These are phyloP conservation scores for Arnoldichthys spilopterus DNA, from an alignment of 2,797 vertebrate genomes.

Conservation along the genomic window DNA sequence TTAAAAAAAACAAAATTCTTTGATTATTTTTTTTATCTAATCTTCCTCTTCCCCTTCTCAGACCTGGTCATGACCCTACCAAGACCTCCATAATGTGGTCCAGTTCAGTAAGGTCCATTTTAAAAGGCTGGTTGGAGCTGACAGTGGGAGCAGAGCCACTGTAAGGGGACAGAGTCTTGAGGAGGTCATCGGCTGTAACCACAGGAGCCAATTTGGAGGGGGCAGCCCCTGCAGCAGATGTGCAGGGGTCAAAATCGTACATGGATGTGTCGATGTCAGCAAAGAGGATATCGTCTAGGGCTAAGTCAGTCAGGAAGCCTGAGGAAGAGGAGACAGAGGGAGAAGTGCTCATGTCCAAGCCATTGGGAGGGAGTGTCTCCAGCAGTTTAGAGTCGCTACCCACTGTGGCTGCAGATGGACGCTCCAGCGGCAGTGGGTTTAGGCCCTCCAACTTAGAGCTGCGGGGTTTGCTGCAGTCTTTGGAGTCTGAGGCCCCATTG, in stretches of 20 bases:
- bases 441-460: conserved; percentile 79
- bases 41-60: conserved; percentile 5
- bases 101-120: conserved; percentile 98
- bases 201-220: conserved; percentile 89
- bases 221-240: conserved; percentile 76
- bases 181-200: conserved; percentile 92
- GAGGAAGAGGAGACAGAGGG: conserved; percentile 85
- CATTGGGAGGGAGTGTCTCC: conserved; percentile 82
- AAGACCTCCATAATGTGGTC: conserved; percentile 99
- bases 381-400: conserved; percentile 80
- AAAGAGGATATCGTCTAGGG: conserved; percentile 96
- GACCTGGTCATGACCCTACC: conserved; percentile 88
- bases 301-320: conserved; percentile 96
- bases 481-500: conserved; percentile 65
- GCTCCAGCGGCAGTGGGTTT: conserved; percentile 74
- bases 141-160: conserved; percentile 84
- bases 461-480: conserved; percentile 75
- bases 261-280: conserved; percentile 99
- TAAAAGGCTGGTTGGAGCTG: conserved; percentile 96
- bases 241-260: conserved; percentile 98
- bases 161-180: conserved; percentile 94
- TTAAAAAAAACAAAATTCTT: conserved; percentile 50
- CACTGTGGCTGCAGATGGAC: conserved; percentile 58
- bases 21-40: conserved; percentile 51
- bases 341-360: conserved; percentile 84